These are phyloP conservation scores for Rotaria macrura DNA, from an alignment of 2,888 invertebrate genomes.

Conservation along the genomic window DNA sequence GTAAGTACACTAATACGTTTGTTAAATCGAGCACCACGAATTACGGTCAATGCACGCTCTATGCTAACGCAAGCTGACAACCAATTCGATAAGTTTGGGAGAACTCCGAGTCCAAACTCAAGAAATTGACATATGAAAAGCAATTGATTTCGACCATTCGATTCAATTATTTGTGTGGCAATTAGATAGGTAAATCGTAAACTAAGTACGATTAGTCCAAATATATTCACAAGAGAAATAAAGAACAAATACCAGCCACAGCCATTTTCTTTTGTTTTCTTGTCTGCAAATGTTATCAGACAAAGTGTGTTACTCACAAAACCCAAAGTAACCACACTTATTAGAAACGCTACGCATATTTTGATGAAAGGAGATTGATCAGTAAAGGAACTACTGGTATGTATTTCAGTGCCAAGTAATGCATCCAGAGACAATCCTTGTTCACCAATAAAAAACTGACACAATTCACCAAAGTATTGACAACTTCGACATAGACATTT, in stretches of 20 bases:
- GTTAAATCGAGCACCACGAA: not conserved
- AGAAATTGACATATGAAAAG: not conserved
- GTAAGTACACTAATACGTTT: not conserved
- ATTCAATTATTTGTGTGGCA: not conserved
- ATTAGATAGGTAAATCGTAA: not conserved
- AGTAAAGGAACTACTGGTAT: not conserved
- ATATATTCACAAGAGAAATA: not conserved
- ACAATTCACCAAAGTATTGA: not conserved
- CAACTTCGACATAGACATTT: not conserved
- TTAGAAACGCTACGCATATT: not conserved
- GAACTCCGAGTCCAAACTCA: not conserved
- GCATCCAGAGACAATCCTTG: not conserved
- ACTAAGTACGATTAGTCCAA: not conserved
- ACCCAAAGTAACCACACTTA: not conserved
- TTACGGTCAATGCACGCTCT: not conserved
- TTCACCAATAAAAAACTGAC: not conserved
- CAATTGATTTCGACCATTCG: not conserved
- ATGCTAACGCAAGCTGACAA: not conserved
- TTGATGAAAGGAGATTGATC: not conserved
- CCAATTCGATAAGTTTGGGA: not conserved
- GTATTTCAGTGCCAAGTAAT: not conserved
- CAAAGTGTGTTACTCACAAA: not conserved
- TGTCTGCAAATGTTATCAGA: not conserved
- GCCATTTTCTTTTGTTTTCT: not conserved
- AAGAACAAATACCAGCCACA: not conserved